Percentiles rank a stretch among this genome's conserved stretches.
phyloP scores from a whole-genome alignment of 2,888 invertebrate genomes.

The Melanargia galathea region DNA sequence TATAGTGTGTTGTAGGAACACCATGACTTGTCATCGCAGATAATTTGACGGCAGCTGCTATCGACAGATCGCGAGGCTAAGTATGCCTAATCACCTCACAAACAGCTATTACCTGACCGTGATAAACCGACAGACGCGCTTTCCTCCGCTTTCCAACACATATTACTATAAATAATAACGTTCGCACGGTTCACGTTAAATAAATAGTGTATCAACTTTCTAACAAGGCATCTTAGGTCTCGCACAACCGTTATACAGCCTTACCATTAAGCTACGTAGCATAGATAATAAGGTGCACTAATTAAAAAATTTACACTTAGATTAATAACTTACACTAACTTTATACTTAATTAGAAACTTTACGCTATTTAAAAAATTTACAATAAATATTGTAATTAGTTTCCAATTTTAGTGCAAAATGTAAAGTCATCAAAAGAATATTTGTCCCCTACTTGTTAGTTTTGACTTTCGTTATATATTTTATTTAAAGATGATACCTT shows the following conservation, averaged over 20 bases:
- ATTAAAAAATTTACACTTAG: too few species aligned
- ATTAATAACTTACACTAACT: too few species aligned
- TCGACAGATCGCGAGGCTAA: background rate
- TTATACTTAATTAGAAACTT: too few species aligned
- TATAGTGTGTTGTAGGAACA: background rate
- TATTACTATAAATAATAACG: slow-evolving; percentile 65
- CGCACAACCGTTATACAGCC: background rate
- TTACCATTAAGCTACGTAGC: too few species aligned
- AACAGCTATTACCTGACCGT: slow-evolving; percentile 34
- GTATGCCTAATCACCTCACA: slow-evolving; percentile 17
- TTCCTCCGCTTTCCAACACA: slow-evolving; percentile 63
- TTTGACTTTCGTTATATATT: too few species aligned
- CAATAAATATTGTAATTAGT: too few species aligned
- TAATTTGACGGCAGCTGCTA: slow-evolving; percentile 10
- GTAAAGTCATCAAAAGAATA: too few species aligned
- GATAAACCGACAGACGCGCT: slow-evolving; percentile 49
- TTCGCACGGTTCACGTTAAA: slow-evolving; percentile 61
- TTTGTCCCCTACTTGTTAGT: too few species aligned
- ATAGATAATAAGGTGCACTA: too few species aligned
- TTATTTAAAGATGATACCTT: too few species aligned
- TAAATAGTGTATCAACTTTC: slow-evolving; percentile 65
- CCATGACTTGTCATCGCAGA: background rate
- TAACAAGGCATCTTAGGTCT: slow-evolving; percentile 43
- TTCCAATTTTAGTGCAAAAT: too few species aligned
- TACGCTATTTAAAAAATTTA: too few species aligned